Evolutionary conservation across 2,888 invertebrate genomes (phyloP).

Genomic region (Malthinus seriepunctatus): DNA sequence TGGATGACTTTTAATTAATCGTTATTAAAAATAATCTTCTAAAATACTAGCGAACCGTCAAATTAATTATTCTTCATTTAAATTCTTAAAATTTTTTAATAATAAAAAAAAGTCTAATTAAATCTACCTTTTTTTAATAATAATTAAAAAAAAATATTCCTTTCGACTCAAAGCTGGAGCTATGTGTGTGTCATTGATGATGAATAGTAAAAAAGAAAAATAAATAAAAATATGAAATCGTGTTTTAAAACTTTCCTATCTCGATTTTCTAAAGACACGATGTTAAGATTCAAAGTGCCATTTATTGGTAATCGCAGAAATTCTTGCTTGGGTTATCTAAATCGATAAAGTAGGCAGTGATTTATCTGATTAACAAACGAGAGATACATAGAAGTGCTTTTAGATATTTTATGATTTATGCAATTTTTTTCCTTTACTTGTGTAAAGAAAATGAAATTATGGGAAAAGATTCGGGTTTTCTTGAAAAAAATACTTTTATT

Average conservation of each 20-base stretch:
- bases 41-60: too few species aligned
- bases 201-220: too few species aligned
- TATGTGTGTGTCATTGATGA: neutral
- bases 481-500: too few species aligned
- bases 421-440: too few species aligned
- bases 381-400: constrained; percentile 15
- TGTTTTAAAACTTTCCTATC: constrained; percentile 15
- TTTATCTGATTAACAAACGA: constrained; percentile 18
- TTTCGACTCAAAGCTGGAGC: neutral
- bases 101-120: neutral
- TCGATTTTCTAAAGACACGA: constrained; percentile 25
- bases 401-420: too few species aligned
- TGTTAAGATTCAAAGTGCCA: constrained; percentile 32
- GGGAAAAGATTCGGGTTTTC: too few species aligned
- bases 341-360: constrained; percentile 29
- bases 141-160: neutral
- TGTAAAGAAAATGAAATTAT: too few species aligned
- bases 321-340: constrained; percentile 31
- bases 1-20: too few species aligned
- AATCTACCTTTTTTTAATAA: neutral
- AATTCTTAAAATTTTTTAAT: neutral
- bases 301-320: constrained; percentile 36
- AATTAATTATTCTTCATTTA: too few species aligned
- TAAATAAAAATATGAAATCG: constrained; percentile 10
- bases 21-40: too few species aligned